These are phyloP conservation scores for Stenchaetothrips biformis DNA, from an alignment of 2,888 invertebrate genomes.

Conservation along the genomic window DNA sequence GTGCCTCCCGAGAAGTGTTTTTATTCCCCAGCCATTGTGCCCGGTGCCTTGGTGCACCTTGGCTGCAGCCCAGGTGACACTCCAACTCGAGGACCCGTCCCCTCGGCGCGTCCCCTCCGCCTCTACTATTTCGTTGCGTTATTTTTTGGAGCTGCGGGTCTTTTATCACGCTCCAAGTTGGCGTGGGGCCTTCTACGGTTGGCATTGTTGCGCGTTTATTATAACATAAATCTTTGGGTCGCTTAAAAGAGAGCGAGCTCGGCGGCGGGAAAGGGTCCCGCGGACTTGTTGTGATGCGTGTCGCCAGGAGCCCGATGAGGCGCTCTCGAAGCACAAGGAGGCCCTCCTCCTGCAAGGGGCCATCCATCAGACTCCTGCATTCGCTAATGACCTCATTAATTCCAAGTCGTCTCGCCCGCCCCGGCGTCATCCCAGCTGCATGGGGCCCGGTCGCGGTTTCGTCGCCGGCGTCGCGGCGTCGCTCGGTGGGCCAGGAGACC, in stretches of 20 bases:
- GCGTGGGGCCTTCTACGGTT: conserved; percentile 33
- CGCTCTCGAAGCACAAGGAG: too few species aligned
- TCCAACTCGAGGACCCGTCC: too few species aligned
- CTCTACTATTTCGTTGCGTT: background rate
- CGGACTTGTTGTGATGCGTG: too few species aligned
- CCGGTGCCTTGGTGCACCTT: background rate
- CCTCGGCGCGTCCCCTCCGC: background rate
- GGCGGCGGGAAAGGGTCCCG: background rate
- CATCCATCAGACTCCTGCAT: conserved; percentile 32
- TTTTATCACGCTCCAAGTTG: conserved; percentile 35
- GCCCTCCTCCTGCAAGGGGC: background rate
- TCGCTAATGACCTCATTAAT: conserved; percentile 38
- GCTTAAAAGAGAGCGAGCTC: background rate
- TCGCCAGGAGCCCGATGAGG: too few species aligned
- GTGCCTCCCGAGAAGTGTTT: conserved; percentile 15
- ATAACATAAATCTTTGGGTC: conserved; percentile 20
- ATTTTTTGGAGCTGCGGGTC: conserved; percentile 29
- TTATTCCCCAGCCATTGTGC: conserved; percentile 4
- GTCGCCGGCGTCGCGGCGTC: background rate
- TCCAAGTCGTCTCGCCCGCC: conserved; percentile 40
- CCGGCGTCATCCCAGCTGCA: background rate
- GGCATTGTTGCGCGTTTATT: conserved; percentile 26
- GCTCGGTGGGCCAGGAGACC: too few species aligned
- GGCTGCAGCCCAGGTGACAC: conserved; percentile 11
- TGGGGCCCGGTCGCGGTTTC: too few species aligned